Evolutionary conservation across 1,140 invertebrate species (phyloP).

Genomic region (Vollenhovia emeryi): DNA sequence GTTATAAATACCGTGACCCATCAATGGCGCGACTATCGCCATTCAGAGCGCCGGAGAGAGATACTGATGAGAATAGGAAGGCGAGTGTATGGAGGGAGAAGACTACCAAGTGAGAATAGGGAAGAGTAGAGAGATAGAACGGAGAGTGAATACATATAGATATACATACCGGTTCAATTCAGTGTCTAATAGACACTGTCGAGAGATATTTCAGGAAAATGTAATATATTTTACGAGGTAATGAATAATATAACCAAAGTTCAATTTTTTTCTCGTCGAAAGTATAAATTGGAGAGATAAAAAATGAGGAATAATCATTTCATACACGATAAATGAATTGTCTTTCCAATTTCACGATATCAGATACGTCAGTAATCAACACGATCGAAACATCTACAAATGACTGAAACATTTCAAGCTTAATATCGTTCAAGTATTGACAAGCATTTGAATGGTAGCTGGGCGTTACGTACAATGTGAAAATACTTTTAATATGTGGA

Average conservation of each 20-base stretch:
- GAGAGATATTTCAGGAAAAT: background rate
- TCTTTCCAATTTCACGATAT: background rate
- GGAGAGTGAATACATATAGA: background rate
- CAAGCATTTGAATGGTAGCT: background rate
- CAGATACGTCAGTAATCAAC: background rate
- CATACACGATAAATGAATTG: background rate
- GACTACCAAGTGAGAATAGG: background rate
- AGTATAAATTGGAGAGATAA: background rate
- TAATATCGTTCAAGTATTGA: background rate
- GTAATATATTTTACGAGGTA: background rate
- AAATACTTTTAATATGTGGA: background rate
- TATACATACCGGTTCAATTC: background rate
- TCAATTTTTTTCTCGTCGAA: background rate
- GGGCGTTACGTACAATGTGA: background rate
- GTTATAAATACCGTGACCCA: conserved; percentile 79
- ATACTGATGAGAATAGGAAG: conserved; percentile 5
- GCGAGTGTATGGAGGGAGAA: background rate
- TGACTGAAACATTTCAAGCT: conserved; percentile 4
- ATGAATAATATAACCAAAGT: background rate
- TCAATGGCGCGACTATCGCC: conserved; percentile 77
- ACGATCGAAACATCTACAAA: conserved; percentile 3
- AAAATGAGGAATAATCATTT: background rate
- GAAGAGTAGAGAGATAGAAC: background rate
- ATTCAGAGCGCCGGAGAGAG: conserved; percentile 70
- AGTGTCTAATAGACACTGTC: background rate